Evolutionary conservation across 2,888 invertebrate genomes (phyloP).

Genomic region (Noctua comes): DNA sequence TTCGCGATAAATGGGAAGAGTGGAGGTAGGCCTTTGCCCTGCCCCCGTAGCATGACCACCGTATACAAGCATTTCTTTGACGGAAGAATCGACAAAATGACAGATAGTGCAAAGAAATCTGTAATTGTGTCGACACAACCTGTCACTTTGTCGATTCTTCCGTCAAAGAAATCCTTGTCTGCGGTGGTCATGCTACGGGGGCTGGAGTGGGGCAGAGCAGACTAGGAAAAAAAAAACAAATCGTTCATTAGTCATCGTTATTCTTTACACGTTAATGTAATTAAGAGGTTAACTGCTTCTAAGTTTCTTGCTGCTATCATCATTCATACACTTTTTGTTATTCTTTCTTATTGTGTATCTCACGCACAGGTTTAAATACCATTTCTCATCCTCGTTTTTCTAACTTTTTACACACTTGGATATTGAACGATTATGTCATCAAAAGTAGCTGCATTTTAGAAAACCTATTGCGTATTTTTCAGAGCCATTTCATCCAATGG

Average conservation of each 20-base stretch:
- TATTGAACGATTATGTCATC: neutral
- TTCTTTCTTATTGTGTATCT: conserved; percentile 1
- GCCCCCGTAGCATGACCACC: too few relatives aligned
- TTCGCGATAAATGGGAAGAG: too few relatives aligned
- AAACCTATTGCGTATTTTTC: neutral
- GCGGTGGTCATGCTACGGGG: too few relatives aligned
- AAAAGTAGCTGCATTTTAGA: neutral
- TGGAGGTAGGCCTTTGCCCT: neutral
- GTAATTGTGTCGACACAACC: too few relatives aligned
- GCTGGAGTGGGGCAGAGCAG: neutral
- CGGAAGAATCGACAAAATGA: too few relatives aligned
- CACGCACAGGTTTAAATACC: neutral
- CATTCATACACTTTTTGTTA: conserved; percentile 33
- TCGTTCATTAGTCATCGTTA: neutral
- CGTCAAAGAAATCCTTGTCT: too few relatives aligned
- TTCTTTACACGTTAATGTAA: neutral
- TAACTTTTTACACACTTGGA: neutral
- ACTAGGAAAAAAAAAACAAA: neutral
- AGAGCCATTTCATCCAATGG: neutral
- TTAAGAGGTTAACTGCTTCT: neutral
- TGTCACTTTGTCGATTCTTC: too few relatives aligned
- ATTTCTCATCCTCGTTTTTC: neutral
- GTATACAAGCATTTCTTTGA: too few relatives aligned
- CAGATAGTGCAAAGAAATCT: too few relatives aligned
- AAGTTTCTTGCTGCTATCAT: neutral